Conservation (phyloP, 2,113 vertebrate species). For the Phoenicopterus ruber region DNA sequence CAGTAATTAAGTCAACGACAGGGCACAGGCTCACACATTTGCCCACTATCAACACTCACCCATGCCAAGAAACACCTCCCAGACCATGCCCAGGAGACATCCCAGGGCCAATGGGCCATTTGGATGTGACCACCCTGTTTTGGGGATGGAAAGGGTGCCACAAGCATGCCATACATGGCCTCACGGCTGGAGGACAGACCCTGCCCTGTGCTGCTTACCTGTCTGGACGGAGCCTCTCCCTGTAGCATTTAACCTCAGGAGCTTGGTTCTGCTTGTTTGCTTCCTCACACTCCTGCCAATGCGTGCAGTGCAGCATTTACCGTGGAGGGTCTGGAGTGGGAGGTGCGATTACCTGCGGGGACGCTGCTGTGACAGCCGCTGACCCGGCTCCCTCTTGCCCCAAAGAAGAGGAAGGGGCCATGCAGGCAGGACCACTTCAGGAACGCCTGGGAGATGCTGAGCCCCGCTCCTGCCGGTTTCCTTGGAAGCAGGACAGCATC, state of each 20-base stretch:
- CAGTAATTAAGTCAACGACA: neutral
- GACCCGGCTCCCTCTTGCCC: neutral
- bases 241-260: neutral
- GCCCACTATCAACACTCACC: neutral
- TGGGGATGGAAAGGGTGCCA: neutral
- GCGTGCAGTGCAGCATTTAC: fast-evolving
- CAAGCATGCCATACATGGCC: fast-evolving
- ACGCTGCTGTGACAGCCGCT: neutral
- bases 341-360: neutral
- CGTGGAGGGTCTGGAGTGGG: neutral
- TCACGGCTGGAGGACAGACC: neutral
- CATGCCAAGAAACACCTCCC: neutral
- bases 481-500: constrained; percentile 2
- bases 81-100: neutral
- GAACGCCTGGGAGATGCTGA: neutral
- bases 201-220: neutral
- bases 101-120: neutral
- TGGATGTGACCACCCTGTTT: neutral
- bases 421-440: neutral
- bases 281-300: neutral
- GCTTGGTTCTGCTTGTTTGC: neutral
- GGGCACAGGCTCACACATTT: neutral
- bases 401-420: neutral
- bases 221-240: neutral
- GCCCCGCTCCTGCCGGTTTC: neutral